Evolutionary conservation across 2,888 invertebrate species (phyloP).

Genomic region (Apotomis turbidana): DNA sequence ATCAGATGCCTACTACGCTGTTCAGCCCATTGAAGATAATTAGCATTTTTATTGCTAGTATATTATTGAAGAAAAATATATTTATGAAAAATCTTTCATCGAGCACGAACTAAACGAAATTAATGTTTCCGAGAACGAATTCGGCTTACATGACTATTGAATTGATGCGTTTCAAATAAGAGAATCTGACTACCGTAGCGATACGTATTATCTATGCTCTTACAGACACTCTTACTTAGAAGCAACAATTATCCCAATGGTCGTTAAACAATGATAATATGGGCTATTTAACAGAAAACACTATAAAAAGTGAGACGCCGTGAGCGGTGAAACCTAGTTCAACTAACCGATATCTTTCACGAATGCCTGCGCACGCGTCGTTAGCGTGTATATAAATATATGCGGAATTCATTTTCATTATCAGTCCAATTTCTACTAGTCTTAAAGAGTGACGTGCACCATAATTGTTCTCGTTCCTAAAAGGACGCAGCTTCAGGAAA

Average conservation of each 20-base stretch:
- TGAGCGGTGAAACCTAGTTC: slow-evolving; percentile 70
- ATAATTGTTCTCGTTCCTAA: slow-evolving; percentile 53
- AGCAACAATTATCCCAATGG: slow-evolving; percentile 48
- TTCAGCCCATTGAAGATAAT: no score
- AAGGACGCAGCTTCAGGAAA: slow-evolving; percentile 66
- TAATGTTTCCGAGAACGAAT: neutral
- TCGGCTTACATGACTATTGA: neutral
- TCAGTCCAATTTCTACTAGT: slow-evolving; percentile 75
- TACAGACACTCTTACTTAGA: slow-evolving; percentile 45
- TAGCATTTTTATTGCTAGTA: no score
- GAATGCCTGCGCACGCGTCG: slow-evolving; percentile 74
- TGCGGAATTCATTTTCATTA: slow-evolving; percentile 83
- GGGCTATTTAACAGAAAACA: slow-evolving; percentile 47
- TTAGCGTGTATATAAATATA: slow-evolving; percentile 82
- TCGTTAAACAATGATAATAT: slow-evolving; percentile 45
- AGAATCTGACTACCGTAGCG: slow-evolving; percentile 5
- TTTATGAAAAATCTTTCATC: no score
- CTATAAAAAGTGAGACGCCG: slow-evolving; percentile 49
- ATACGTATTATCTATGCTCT: slow-evolving; percentile 3
- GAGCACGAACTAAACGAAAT: no score
- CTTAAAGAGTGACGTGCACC: slow-evolving; percentile 70
- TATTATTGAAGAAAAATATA: no score
- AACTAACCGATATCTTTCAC: slow-evolving; percentile 74
- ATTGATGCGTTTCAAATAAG: slow-evolving; percentile 4
- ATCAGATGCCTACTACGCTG: no score